Evolutionary conservation across 2,888 invertebrate species (phyloP), one percentile per base, ranked within the genome.

Genomic region (Incurvaria masculella): DNA sequence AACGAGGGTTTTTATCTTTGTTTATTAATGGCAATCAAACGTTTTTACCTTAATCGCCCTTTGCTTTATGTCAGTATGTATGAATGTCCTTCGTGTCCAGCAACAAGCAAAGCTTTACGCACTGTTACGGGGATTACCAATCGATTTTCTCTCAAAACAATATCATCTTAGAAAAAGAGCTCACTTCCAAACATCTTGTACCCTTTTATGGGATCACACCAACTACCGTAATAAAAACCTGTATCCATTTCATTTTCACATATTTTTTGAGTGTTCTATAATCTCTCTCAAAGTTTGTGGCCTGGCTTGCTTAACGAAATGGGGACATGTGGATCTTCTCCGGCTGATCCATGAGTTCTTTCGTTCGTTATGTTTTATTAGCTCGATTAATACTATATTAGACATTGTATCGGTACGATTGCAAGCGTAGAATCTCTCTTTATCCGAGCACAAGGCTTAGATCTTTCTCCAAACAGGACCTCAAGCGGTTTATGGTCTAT

Each of bases 301-400:
- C 8, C 40, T 5, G 16, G 40, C 40, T 8, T 8, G 18, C 4
- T 26, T 4, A 26, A 38, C 20, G 57, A 47, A 38, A 56, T 45
- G 6, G 61, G 59, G 2, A 23, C 40, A 14, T 18, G 40, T 40
- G 40, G 4, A 14, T 40, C 40, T 40, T 40, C 40, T 40, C 18
- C 40, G 6, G 4, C 40, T 18, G 40, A 18, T 5, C 18, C 6
- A 14, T n/a, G 4, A n/a, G 16, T 40, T 17, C 59, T 47, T 19
- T 59, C 52, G 47, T 61, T 59, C 2, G 57, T 58, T 39, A 61
- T 61, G 46, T 61, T 59, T 42, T 46, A 43, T 51, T 53, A 57
- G 8, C 52, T 53, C 5, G 54, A 52, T n/a, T 46, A 48, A 14
- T 40, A 40, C 40, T 51, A 33, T n/a, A n/a, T n/a, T n/a, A n/a